A percentile compares a stretch with the other conserved stretches of the same genome.
Conservation (phyloP, 1,140 invertebrate genomes). For the Drosophila bocki region DNA sequence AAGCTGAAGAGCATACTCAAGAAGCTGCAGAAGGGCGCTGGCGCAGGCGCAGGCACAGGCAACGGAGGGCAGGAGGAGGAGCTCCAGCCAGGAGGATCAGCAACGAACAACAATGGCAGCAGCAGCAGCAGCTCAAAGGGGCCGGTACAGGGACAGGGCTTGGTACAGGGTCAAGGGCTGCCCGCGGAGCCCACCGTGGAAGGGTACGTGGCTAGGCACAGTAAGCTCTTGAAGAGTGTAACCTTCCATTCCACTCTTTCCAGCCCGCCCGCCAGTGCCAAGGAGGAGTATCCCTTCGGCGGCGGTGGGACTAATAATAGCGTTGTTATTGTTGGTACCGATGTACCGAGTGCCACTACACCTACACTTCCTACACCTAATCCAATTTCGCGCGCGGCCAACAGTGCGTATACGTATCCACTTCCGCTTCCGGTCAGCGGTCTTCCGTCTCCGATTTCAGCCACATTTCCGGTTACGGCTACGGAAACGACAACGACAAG, state of each 20-base stretch:
- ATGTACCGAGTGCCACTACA: conserved; percentile 13
- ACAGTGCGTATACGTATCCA: conserved; percentile 27
- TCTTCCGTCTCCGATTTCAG: conserved; percentile 13
- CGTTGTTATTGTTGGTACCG: conserved; percentile 6
- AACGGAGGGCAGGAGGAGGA: conserved; percentile 1
- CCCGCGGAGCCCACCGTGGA: conserved; percentile 90
- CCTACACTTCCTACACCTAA: conserved; percentile 3
- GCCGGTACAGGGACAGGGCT: conserved; percentile 85
- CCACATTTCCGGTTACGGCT: not conserved
- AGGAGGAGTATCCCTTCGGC: conserved; percentile 67
- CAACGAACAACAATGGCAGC: conserved; percentile 50
- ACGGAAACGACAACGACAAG: not conserved
- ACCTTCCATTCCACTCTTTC: conserved; percentile 94
- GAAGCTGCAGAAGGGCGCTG: conserved; percentile 86
- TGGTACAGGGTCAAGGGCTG: conserved; percentile 84
- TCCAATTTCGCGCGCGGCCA: conserved; percentile 18
- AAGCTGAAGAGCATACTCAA: conserved; percentile 94
- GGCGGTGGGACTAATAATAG: conserved; percentile 20
- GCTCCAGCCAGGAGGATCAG: conserved; percentile 86
- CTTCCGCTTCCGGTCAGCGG: conserved; percentile 36
- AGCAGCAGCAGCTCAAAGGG: conserved; percentile 82
- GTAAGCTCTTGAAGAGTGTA: conserved; percentile 94
- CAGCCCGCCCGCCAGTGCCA: conserved; percentile 89
- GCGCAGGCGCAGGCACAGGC: not conserved
- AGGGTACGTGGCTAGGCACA: conserved; percentile 94